phyloP scores from a whole-genome alignment of 1,140 invertebrate species.

The Matsumurasca onukii region DNA sequence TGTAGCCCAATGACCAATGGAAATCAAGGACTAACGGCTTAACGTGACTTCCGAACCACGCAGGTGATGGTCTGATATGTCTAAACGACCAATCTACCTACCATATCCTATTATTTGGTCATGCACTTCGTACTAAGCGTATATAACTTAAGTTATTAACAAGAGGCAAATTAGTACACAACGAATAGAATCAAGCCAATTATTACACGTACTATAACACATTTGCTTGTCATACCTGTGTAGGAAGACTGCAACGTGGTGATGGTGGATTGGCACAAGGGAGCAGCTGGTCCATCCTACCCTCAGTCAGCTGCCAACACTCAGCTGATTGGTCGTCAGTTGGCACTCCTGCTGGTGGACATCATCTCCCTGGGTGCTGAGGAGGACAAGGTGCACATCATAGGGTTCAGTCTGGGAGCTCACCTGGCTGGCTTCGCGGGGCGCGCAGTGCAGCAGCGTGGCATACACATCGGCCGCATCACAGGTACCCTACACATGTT shows the following conservation, averaged over 20 bases:
- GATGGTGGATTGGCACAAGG: slow-evolving; percentile 55
- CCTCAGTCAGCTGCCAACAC: slow-evolving; percentile 62
- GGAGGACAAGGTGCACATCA: slow-evolving; percentile 59
- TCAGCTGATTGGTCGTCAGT: slow-evolving; percentile 62
- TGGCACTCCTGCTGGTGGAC: slow-evolving; percentile 53
- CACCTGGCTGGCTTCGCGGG: slow-evolving; percentile 74
- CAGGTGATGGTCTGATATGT: too few species aligned
- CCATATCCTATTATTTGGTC: too few species aligned
- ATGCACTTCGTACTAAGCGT: too few species aligned
- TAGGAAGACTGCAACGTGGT: slow-evolving; percentile 55
- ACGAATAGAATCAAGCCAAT: too few species aligned
- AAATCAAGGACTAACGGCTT: too few species aligned
- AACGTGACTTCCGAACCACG: too few species aligned
- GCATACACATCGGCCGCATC: slow-evolving; percentile 64
- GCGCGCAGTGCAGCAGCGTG: slow-evolving; percentile 56
- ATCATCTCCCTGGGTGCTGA: slow-evolving; percentile 48
- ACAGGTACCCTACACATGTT: slow-evolving; percentile 51
- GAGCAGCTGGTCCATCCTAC: slow-evolving; percentile 55
- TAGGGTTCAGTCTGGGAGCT: slow-evolving; percentile 78
- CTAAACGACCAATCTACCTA: too few species aligned
- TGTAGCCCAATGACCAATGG: too few species aligned
- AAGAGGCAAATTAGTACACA: too few species aligned
- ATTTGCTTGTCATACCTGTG: slow-evolving; percentile 31
- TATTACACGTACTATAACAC: slow-evolving; percentile 1
- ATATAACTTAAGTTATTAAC: too few species aligned